Conservation (phyloP, 1,140 invertebrate genomes). For the Drosophila paulistorum region DNA sequence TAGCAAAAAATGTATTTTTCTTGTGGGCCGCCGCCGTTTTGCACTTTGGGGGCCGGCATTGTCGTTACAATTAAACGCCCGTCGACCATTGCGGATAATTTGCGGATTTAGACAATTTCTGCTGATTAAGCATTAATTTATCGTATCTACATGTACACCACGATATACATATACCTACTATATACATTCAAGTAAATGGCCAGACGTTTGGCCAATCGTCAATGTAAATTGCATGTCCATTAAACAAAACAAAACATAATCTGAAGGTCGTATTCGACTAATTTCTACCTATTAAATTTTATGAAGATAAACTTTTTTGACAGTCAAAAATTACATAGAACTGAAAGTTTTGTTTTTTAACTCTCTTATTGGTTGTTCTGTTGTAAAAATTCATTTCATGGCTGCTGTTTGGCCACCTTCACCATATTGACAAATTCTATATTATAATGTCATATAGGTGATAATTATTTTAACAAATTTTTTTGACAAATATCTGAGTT, state of each 20-base stretch:
- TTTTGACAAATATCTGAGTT: constrained; percentile 1
- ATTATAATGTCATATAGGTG: constrained; percentile 51
- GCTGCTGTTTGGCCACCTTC: constrained; percentile 54
- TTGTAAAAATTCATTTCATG: not conserved
- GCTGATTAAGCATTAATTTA: constrained; percentile 80
- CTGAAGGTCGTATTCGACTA: constrained; percentile 37
- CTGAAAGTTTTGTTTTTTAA: not conserved
- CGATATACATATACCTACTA: not conserved
- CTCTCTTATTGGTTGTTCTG: not conserved
- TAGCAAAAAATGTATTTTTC: constrained; percentile 1
- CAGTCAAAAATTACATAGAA: too few species aligned
- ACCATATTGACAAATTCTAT: constrained; percentile 66
- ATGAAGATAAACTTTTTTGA: not conserved
- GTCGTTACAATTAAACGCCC: constrained; percentile 75
- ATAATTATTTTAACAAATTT: constrained; percentile 44
- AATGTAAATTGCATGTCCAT: constrained; percentile 61
- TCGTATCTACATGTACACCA: constrained; percentile 39
- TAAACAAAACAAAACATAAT: constrained; percentile 20
- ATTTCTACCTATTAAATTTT: constrained; percentile 20
- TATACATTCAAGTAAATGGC: not conserved
- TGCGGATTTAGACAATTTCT: constrained; percentile 76
- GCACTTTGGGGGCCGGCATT: constrained; percentile 38
- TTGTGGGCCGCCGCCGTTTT: constrained; percentile 39
- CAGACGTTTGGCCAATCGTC: constrained; percentile 35
- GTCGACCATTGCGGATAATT: constrained; percentile 65